Conservation (phyloP, 2,888 invertebrate species). For the Pyrrhosoma nymphula region DNA sequence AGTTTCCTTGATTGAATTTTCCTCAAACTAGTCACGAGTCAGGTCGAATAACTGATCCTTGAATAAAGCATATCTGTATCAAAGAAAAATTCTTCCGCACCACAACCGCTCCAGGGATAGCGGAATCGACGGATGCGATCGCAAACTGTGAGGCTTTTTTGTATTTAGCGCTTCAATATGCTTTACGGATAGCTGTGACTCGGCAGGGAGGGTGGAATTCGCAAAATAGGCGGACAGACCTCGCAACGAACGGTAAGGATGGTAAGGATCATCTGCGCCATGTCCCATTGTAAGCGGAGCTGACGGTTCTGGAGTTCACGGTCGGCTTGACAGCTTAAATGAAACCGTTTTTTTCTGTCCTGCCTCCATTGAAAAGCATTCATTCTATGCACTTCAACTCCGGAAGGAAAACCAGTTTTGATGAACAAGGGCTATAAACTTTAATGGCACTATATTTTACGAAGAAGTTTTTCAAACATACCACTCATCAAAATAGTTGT, state of each 20-base stretch:
- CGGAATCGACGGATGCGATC: no score
- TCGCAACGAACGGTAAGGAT: no score
- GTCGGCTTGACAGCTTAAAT: not conserved
- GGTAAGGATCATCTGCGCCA: no score
- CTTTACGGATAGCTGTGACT: no score
- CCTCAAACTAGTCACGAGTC: not conserved
- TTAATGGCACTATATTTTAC: not conserved
- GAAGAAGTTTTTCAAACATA: no score
- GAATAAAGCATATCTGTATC: not conserved
- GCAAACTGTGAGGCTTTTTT: no score
- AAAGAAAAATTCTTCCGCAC: not conserved
- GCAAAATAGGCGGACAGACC: no score
- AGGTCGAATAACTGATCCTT: not conserved
- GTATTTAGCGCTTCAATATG: no score
- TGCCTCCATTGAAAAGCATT: not conserved
- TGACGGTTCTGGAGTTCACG: not conserved
- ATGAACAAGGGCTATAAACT: not conserved
- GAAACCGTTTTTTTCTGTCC: not conserved
- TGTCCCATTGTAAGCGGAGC: no score
- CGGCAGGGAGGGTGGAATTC: no score
- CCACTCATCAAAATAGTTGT: no score
- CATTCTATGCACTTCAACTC: not conserved
- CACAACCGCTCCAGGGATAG: no score
- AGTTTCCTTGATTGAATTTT: not conserved
- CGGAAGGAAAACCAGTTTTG: not conserved